Evolutionary conservation across 2,888 invertebrate genomes (phyloP), one percentile per base, ranked within the genome.

Genomic region (Pediacus dermestoides): DNA sequence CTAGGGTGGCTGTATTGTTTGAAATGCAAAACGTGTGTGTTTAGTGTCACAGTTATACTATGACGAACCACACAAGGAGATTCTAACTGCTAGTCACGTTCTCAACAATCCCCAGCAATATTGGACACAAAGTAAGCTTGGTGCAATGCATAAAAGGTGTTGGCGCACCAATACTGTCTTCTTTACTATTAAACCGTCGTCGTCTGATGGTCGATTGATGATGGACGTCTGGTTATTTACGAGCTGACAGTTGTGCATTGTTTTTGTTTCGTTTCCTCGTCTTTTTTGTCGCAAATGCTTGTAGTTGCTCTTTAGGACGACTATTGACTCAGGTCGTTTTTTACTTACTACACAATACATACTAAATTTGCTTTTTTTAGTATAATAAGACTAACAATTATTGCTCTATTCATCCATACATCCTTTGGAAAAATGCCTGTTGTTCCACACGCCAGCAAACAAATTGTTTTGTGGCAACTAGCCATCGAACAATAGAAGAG

Each of bases 61-160:
- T 53, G 61, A 60, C 53, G 52, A 53, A 57, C 60, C 60, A 60
- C 61, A 63, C 61, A 60, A 42, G 52, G 43, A 48, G 58, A 44
- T 44, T 53, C 56, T 58, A 60, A 60, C 55, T 60, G 58, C 55
- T 42, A 53, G 61, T 64, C 64, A 64, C 62, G 64, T 62, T 61
- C 42, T 38, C 44, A 47, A 56, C 56, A 55, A 46, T 48, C 44
- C 44, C 45, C 44, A 50, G 46, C 54, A 57, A 57, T 58, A 59
- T 59, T 51, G 56, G 53, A 43, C 43, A n/a, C n/a, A 39, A 31
- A 39, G 33, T 28, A 39, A 32, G 39, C 36, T 36, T 22, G 21
- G 6, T 18, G 21, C 21, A 18, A 18, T 18, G n/a, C n/a, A 18
- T 18, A 18, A 18, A n/a, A 18, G 21, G 21, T 18, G 21, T 18